phyloP scores from a whole-genome alignment of 2,888 invertebrate species.

The Biston betularia region DNA sequence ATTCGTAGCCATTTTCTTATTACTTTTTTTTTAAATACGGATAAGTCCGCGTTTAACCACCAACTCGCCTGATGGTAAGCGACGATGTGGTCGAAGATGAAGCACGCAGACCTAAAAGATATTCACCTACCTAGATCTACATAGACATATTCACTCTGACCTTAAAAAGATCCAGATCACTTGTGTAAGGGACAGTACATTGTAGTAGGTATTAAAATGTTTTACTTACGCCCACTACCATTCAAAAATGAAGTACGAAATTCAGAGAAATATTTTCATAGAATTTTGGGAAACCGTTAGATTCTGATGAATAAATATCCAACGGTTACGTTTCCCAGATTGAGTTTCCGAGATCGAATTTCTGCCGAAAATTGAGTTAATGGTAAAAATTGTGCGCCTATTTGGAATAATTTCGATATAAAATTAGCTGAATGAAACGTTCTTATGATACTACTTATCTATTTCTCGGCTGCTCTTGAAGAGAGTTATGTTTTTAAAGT shows the following conservation, averaged over 20 bases:
- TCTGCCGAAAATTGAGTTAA: constrained; percentile 2
- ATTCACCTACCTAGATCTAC: too few species aligned
- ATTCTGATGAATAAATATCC: constrained; percentile 12
- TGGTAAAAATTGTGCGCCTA: constrained; percentile 4
- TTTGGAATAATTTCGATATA: constrained; percentile 2
- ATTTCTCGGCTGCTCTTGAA: not conserved
- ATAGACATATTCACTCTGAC: too few species aligned
- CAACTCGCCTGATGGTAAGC: too few species aligned
- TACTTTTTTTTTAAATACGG: too few species aligned
- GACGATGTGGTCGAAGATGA: too few species aligned
- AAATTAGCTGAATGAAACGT: constrained; percentile 2
- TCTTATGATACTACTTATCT: too few species aligned
- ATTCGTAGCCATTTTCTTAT: too few species aligned
- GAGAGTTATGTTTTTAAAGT: not conserved
- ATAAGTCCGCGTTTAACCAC: too few species aligned
- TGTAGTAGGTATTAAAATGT: constrained; percentile 19
- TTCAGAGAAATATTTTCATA: constrained; percentile 19
- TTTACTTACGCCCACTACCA: constrained; percentile 15
- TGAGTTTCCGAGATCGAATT: constrained; percentile 12
- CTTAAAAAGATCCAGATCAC: too few species aligned
- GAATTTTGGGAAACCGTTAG: constrained; percentile 15
- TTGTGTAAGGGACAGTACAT: constrained; percentile 6
- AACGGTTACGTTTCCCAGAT: constrained; percentile 14
- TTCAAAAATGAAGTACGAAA: constrained; percentile 19
- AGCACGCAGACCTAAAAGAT: too few species aligned